phyloP scores from a whole-genome alignment of 2,797 vertebrate species.

The Odontamblyopus rebecca region DNA sequence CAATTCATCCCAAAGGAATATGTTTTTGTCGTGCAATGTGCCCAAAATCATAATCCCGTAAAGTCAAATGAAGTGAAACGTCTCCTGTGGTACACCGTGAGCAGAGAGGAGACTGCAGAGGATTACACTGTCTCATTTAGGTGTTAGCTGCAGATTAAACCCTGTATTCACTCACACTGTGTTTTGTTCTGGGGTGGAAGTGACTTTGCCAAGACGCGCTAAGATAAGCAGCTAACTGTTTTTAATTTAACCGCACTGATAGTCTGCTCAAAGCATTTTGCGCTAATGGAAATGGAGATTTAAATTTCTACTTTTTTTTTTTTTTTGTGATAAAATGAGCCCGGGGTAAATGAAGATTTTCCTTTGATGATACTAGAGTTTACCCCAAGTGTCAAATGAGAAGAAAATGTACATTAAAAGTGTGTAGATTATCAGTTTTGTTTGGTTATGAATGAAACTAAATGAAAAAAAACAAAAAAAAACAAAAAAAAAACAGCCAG shows the following conservation, averaged over 20 bases:
- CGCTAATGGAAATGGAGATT: conserved; percentile 42
- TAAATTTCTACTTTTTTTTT: conserved; percentile 41
- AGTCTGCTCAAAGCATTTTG: conserved; percentile 58
- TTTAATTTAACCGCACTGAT: conserved; percentile 70
- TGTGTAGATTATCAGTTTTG: too few relatives aligned
- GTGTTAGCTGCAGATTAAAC: conserved; percentile 55
- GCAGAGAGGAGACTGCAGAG: conserved; percentile 45
- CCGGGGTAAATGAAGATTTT: too few relatives aligned
- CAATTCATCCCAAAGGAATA: too few relatives aligned
- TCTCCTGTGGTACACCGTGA: conserved; percentile 32
- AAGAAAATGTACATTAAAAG: too few relatives aligned
- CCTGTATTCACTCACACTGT: conserved; percentile 54
- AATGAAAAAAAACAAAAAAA: too few relatives aligned
- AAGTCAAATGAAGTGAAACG: conserved; percentile 27
- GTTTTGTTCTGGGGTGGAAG: conserved; percentile 68
- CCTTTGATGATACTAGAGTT: too few relatives aligned
- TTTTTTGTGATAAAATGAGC: conserved; percentile 23
- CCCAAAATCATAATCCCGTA: conserved; percentile 17
- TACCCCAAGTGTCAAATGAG: too few relatives aligned
- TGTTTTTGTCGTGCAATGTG: not conserved
- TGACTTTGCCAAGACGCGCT: conserved; percentile 69
- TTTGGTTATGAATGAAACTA: too few relatives aligned
- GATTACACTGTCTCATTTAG: conserved; percentile 55
- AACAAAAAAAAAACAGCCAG: too few relatives aligned
- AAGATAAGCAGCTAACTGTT: conserved; percentile 70